phyloP scores from a whole-genome alignment of 2,797 vertebrate genomes.

The Rhodeus uyekii region DNA sequence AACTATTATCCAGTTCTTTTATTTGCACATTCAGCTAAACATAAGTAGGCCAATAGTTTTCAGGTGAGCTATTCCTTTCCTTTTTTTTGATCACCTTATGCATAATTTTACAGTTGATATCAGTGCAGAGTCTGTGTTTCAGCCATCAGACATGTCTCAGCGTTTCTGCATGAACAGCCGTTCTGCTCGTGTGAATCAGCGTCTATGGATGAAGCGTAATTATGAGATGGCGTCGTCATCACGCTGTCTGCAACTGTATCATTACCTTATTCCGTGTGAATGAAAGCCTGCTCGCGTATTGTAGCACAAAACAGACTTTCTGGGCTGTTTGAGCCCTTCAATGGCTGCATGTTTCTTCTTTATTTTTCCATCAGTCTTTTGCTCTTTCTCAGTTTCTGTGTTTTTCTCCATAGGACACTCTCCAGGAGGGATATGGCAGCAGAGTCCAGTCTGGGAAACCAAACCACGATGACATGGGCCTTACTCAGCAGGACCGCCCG shows the following conservation, averaged over 20 bases:
- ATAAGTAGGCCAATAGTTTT: background rate
- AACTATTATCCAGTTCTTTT: background rate
- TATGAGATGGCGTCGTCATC: background rate
- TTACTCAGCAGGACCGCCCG: conserved; percentile 79
- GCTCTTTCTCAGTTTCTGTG: conserved; percentile 4
- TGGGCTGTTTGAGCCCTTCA: background rate
- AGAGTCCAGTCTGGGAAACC: conserved; percentile 89
- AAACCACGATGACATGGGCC: conserved; percentile 89
- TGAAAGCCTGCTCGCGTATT: background rate
- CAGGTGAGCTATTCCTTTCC: background rate
- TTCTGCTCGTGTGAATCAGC: conserved; percentile 23
- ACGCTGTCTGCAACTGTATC: conserved; percentile 11
- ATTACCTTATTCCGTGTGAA: conserved; percentile 11
- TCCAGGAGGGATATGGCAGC: conserved; percentile 89
- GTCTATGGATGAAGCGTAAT: conserved; percentile 16
- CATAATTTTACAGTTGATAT: background rate
- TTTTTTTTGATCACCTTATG: background rate
- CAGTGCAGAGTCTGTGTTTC: background rate
- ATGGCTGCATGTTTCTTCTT: background rate
- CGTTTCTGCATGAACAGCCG: conserved; percentile 7
- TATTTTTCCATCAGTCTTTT: background rate
- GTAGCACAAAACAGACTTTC: background rate
- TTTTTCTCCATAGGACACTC: conserved; percentile 78
- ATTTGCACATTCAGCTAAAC: background rate
- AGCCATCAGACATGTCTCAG: background rate